Evolutionary conservation across 2,888 invertebrate species (phyloP).

Genomic region (Drosophila leonis): DNA sequence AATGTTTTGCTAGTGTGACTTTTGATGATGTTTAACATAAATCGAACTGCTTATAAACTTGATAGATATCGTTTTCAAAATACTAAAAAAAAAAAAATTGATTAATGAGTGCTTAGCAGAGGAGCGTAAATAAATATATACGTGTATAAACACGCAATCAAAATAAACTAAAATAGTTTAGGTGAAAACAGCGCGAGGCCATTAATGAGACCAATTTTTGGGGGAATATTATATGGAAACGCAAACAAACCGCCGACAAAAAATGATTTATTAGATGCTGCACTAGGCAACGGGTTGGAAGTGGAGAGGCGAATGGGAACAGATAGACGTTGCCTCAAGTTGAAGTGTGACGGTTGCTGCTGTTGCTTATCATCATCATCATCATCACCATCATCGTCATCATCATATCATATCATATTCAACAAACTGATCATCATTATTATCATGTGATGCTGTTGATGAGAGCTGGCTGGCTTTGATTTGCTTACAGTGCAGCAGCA

Average conservation of each 20-base stretch:
- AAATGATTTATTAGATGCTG: constrained; percentile 78
- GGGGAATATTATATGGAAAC: constrained; percentile 38
- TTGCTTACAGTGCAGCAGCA: constrained; percentile 51
- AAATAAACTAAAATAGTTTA: constrained; percentile 58
- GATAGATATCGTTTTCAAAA: constrained; percentile 71
- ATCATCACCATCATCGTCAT: constrained; percentile 30
- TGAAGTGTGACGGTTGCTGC: constrained; percentile 30
- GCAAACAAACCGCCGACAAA: constrained; percentile 71
- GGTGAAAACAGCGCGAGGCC: constrained; percentile 67
- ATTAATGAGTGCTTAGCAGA: constrained; percentile 66
- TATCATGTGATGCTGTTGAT: constrained; percentile 51
- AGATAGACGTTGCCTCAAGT: constrained; percentile 38
- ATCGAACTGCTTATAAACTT: constrained; percentile 76
- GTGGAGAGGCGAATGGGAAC: neutral
- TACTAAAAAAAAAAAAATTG: constrained; percentile 45
- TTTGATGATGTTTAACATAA: constrained; percentile 77
- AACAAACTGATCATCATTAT: constrained; percentile 44
- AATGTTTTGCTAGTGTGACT: constrained; percentile 74
- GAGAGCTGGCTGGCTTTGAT: constrained; percentile 57
- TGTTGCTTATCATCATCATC: constrained; percentile 29
- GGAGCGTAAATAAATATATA: constrained; percentile 37
- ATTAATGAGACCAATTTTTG: constrained; percentile 72
- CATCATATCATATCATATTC: constrained; percentile 34
- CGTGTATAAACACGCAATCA: constrained; percentile 20
- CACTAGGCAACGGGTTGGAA: constrained; percentile 56